Evolutionary conservation across 35 echinoderm and acorn worm genomes (phyloP), one percentile per base, ranked within the genome.

Genomic region (Holothuria glaberrima): DNA sequence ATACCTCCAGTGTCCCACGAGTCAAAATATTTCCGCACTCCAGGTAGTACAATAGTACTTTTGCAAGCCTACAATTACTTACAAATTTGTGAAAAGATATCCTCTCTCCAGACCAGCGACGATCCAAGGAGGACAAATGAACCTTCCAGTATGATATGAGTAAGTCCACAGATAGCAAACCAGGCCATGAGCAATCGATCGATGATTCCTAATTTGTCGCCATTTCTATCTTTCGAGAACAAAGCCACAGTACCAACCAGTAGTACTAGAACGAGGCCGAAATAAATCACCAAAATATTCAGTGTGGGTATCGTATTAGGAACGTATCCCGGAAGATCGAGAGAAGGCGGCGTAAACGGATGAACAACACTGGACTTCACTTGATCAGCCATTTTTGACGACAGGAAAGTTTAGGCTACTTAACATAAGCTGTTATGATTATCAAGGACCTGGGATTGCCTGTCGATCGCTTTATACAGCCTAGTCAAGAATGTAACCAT

Each of bases 151-250:
- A 54, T 70, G 20, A 87, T 1, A 41, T 87, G 85, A 29, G 85
- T 87, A n/a, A 87, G 36, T 17, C 85, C 85, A 87, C 85, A 68
- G 2, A 87, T 50, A 20, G 59, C 33, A 62, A 87, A 87, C 85
- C 85, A 87, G 35, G 59, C 21, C 85, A 87, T 87, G 12, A 87
- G 38, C 4, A 87, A 59, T 35, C 85, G 34, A 20, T 87, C 66
- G 41, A 28, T 13, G 10, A 71, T 3, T 19, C 7, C 26, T 3
- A 87, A 62, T 4, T 5, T 19, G 2, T 27, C n/a, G 14, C 58
- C 58, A 16, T 87, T 46, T 46, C 24, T 67, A 29, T 87, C 64
- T 36, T 26, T 87, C 4, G 34, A 20, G 50, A 87, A 71, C 20
- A 71, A 5, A 17, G 67, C 2, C 10, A 87, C 17, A 16, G 44